Conservation (phyloP, 2,797 vertebrate genomes). For the Otolemur crassicaudatus region DNA sequence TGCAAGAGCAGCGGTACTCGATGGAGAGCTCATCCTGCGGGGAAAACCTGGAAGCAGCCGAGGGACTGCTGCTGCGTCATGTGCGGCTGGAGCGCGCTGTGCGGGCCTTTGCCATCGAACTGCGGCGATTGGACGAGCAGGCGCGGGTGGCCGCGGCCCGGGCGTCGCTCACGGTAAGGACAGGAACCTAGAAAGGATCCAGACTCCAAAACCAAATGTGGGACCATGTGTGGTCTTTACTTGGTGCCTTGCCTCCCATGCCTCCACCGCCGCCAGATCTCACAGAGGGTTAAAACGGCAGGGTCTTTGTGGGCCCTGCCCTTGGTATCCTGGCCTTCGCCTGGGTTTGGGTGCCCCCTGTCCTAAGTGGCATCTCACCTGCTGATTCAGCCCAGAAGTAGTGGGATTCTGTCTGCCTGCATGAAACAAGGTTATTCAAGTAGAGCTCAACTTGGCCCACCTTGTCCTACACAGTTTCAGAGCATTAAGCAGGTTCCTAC, state of each 20-base stretch:
- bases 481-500: not conserved
- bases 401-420: not conserved
- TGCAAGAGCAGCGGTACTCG: slow-evolving; percentile 89
- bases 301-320: not conserved
- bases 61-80: slow-evolving; percentile 90
- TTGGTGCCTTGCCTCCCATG: fast-evolving
- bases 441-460: not conserved
- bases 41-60: slow-evolving; percentile 89
- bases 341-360: not conserved
- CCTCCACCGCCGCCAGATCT: not conserved
- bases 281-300: not conserved
- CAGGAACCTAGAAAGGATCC: not conserved
- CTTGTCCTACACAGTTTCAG: not conserved
- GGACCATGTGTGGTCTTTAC: too few relatives aligned
- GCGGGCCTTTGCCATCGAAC: slow-evolving; percentile 88
- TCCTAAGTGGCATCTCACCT: not conserved
- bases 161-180: slow-evolving; percentile 87
- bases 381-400: not conserved
- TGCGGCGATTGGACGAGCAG: slow-evolving; percentile 89
- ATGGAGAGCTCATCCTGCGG: slow-evolving; percentile 90
- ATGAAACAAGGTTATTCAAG: not conserved
- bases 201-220: too few relatives aligned
- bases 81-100: slow-evolving; percentile 90
- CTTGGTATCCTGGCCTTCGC: fast-evolving
- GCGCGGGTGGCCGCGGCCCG: slow-evolving; percentile 87